phyloP scores from a whole-genome alignment of 2,888 invertebrate species.

The Calliphora vomitoria region DNA sequence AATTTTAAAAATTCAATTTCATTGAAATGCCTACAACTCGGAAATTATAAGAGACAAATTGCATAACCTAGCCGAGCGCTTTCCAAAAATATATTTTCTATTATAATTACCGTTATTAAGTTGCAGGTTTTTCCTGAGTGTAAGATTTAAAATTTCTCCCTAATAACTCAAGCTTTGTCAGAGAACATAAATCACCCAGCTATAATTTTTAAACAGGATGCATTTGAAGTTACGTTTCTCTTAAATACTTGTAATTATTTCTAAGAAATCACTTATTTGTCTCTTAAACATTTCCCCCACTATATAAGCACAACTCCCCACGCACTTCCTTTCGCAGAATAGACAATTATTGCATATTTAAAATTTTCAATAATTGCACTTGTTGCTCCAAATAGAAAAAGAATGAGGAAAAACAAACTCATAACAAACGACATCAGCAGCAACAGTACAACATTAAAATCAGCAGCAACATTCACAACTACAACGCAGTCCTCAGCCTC shows the following conservation, averaged over 20 bases:
- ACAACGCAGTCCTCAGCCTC: constrained; percentile 8
- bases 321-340: constrained; percentile 73
- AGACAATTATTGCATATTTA: constrained; percentile 58
- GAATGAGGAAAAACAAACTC: constrained; percentile 60
- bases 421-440: constrained; percentile 34
- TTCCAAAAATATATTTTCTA: too few relatives aligned
- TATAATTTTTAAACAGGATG: neutral
- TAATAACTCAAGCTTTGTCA: neutral
- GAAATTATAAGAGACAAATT: too few relatives aligned
- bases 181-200: neutral
- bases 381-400: constrained; percentile 71
- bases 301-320: constrained; percentile 70
- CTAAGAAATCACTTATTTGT: constrained; percentile 44
- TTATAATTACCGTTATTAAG: too few relatives aligned
- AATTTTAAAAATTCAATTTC: too few relatives aligned
- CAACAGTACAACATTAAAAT: neutral
- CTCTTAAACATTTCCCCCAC: constrained; percentile 11
- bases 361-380: constrained; percentile 75
- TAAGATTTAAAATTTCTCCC: neutral
- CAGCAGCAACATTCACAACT: constrained; percentile 16
- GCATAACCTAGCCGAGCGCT: too few relatives aligned
- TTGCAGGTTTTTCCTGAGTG: too few relatives aligned
- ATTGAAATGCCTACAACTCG: too few relatives aligned
- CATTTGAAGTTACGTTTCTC: neutral
- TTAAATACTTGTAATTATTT: constrained; percentile 21